These are phyloP conservation scores for Sardina pilchardus DNA, from an alignment of 2,113 vertebrate species.

Conservation along the genomic window DNA sequence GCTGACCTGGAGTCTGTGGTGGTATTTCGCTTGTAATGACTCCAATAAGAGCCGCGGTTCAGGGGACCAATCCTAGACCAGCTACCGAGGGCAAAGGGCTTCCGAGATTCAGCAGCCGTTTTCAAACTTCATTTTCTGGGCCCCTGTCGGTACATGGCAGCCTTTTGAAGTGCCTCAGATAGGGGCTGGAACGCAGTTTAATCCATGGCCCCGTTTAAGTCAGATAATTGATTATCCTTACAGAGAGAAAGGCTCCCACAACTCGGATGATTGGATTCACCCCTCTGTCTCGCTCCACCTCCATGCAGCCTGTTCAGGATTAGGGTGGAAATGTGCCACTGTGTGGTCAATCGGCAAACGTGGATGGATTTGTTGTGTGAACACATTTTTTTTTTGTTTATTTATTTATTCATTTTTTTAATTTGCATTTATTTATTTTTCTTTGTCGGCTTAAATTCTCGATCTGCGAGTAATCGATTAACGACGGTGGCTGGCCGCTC, in stretches of 20 bases:
- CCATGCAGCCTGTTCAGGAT: background rate
- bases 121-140: background rate
- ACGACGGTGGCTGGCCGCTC: background rate
- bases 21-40: background rate
- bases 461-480: background rate
- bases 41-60: background rate
- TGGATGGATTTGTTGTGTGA: background rate
- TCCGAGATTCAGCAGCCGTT: background rate
- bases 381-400: background rate
- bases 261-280: slow-evolving; percentile 42
- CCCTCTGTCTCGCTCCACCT: slow-evolving; percentile 34
- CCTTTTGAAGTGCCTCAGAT: background rate
- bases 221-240: slow-evolving; percentile 8
- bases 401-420: background rate
- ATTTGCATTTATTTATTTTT: background rate
- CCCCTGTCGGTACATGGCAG: background rate
- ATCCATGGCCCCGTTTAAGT: background rate
- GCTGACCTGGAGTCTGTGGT: background rate
- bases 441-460: background rate
- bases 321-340: background rate
- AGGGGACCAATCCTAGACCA: background rate
- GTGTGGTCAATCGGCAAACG: background rate
- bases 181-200: background rate
- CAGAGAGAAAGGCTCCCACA: slow-evolving; percentile 59
- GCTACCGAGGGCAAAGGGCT: background rate